Evolutionary conservation across 2,797 vertebrate genomes (phyloP), one percentile per base, ranked within the genome.

Genomic region (Dipus sagitta): DNA sequence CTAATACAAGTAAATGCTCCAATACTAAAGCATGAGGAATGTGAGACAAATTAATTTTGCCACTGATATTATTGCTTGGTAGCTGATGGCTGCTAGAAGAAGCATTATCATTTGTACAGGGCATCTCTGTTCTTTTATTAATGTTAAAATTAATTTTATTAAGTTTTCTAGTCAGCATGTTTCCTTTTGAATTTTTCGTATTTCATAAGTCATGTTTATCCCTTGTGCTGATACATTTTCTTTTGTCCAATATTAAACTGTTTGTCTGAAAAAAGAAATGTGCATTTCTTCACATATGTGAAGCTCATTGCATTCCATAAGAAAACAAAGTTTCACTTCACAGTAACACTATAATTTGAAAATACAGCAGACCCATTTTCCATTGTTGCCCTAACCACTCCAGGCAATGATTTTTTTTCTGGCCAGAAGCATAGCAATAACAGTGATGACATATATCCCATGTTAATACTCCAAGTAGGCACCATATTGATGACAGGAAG

Each of bases 321-420:
- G 10, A 74, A 76, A 38, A 74, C 14, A 64, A 83, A 91, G 75
- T 2, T 71, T 68, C 67, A 79, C 54, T 71, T 4, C 4, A 60
- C 54, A 91, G n/a, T 76, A 20, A 26, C 18, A 47, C 68, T 81
- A 85, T n/a, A 72, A 34, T 54, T 42, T 78, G 47, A 82, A 91
- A 91, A 88, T 84, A 71, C 11, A 67, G 18, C 13, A 91, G 14
- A 1, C 17, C 26, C 70, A 6, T 74, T 82, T 93, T 2, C 9
- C 12, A 32, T 38, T 47, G 30, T 64, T 38, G 32, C 18, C 58
- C 77, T 65, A 47, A 78, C 17, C 20, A 20, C 65, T 79, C 2
- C 32, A 60, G 60, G 32, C 20, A 74, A 21, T 4, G 18, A 23
- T 77, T 17, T n/a, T 52, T 26, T 34, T 47, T 47, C 9, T 47